phyloP scores from a whole-genome alignment of 2,797 vertebrate genomes.

The Salmo trutta region DNA sequence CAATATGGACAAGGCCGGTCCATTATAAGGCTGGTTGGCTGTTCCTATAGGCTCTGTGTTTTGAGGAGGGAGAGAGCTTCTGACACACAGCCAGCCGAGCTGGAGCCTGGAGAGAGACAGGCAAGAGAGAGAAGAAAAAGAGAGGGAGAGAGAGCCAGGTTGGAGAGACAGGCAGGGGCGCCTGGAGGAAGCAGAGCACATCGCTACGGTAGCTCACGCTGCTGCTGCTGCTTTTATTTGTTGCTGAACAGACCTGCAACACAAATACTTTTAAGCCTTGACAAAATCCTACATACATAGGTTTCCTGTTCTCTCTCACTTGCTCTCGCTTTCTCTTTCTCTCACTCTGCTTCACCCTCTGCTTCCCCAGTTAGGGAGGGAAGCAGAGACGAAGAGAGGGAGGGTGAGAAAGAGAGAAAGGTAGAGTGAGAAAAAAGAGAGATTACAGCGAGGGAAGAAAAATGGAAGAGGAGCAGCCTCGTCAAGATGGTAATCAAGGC shows the following conservation, averaged over 20 bases:
- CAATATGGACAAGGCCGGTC: slow-evolving; percentile 23
- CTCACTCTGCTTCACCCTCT: background rate
- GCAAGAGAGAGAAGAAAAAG: background rate
- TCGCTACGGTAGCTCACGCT: background rate
- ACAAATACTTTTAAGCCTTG: slow-evolving; percentile 22
- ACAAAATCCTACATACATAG: slow-evolving; percentile 1
- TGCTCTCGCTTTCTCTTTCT: background rate
- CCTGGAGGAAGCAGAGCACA: background rate
- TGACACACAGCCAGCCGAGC: slow-evolving; percentile 25
- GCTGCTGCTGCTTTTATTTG: slow-evolving; percentile 31
- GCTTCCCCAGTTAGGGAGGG: background rate
- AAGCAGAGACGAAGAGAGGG: background rate
- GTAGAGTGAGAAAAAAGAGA: background rate
- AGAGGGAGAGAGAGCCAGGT: background rate
- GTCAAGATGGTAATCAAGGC: slow-evolving; percentile 76
- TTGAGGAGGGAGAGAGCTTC: slow-evolving; percentile 5
- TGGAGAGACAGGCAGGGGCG: too few relatives aligned
- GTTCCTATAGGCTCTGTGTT: slow-evolving; percentile 6
- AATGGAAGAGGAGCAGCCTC: slow-evolving; percentile 26
- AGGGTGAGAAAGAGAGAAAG: background rate
- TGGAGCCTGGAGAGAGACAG: slow-evolving; percentile 10
- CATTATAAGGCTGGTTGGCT: slow-evolving; percentile 32
- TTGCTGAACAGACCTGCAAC: slow-evolving; percentile 25
- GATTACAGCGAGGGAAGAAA: slow-evolving; percentile 16
- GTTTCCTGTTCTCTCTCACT: background rate